Evolutionary conservation across 2,888 invertebrate species (phyloP), one percentile per base, ranked within the genome.

Genomic region (Agrotis clavis): DNA sequence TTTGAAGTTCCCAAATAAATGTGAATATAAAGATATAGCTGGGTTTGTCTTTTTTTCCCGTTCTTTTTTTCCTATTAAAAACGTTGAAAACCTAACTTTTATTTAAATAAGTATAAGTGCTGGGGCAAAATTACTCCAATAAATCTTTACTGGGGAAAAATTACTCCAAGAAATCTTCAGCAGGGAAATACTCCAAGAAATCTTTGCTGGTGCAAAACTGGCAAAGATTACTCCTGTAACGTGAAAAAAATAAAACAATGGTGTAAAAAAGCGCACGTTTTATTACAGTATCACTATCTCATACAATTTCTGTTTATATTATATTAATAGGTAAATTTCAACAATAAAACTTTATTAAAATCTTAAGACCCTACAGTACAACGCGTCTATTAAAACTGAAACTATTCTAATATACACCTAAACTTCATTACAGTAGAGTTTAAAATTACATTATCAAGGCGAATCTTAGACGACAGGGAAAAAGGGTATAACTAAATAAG

Each of bases 221-320:
- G 35, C 35, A 35, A 35, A 35, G 30, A 30, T 30, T 30, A 30
- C 30, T 30, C 6, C 30, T 30, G 35, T 7, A 35, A 35, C 35
- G 35, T 35, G 35, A 35, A 35, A 35, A 25, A 57, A 57, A 83
- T 80, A 67, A 87, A 82, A 71, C 54, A 82, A 69, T 21, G 21
- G 50, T 81, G 71, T 85, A 84, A 88, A 91, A 93, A 91, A 93
- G 91, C 93, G 87, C 85, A 87, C 87, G 67, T 89, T 88, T 88
- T 81, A 92, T 92, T 93, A 91, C 87, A 89, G 85, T 89, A 86
- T 86, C 85, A 87, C 90, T 91, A 89, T 82, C 87, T 83, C 88
- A 89, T 91, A 91, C 87, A 91, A 82, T 86, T 84, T 82, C 75
- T 71, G 86, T 81, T 84, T 82, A 86, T 86, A 76, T 89, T 83